These are phyloP conservation scores for Orientallactaga bullata DNA, from an alignment of 2,113 vertebrate genomes.

Conservation along the genomic window DNA sequence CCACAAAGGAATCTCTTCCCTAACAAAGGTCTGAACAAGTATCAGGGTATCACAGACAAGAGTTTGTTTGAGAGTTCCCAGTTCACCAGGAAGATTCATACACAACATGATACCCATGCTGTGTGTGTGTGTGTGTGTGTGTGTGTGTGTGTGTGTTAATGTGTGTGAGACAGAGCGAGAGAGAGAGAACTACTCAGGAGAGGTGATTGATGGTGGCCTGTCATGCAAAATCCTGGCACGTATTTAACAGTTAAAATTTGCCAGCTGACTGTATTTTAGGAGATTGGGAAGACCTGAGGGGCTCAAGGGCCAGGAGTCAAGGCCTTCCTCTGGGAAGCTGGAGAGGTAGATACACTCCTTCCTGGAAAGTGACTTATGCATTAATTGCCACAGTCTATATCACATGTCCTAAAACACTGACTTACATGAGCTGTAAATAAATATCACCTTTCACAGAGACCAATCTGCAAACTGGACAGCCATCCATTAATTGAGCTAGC, in stretches of 20 bases:
- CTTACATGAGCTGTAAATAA: not conserved
- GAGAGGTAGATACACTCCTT: fast-evolving
- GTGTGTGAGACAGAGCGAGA: no score
- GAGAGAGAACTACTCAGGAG: not conserved
- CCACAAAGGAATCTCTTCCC: not conserved
- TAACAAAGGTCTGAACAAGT: not conserved
- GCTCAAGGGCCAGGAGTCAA: not conserved
- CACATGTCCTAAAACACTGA: no score
- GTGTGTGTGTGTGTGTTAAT: not conserved
- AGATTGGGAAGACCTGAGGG: not conserved
- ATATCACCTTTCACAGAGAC: not conserved
- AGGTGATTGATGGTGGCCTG: not conserved
- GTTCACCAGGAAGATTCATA: not conserved
- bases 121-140: not conserved
- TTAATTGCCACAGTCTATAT: fast-evolving
- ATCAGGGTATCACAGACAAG: not conserved
- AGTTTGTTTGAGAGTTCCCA: not conserved
- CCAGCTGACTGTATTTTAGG: not conserved
- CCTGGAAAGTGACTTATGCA: not conserved
- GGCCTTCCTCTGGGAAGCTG: not conserved
- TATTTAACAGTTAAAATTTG: not conserved
- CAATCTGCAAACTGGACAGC: fast-evolving
- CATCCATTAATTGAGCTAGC: not conserved
- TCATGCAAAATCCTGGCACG: not conserved
- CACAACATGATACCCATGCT: not conserved